Conservation (phyloP, 1,140 invertebrate genomes). For the Hormaphis cornu region DNA sequence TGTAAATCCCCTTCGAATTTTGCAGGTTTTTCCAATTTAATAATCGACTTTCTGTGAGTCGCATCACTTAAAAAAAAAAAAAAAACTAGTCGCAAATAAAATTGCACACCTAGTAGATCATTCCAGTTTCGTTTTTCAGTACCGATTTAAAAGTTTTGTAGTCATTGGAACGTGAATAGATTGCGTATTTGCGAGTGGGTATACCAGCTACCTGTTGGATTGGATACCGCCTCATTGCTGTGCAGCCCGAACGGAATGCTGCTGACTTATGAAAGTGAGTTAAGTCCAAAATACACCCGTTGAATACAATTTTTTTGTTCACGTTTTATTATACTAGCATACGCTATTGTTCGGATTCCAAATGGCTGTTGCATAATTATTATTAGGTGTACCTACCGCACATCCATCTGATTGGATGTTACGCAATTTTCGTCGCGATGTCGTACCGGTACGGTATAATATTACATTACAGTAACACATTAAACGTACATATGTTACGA, state of each 20-base stretch:
- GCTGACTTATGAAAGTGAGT: conserved; percentile 8
- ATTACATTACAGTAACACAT: no score
- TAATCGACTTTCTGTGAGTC: no score
- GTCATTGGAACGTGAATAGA: not conserved
- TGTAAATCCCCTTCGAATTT: no score
- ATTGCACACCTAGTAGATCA: no score
- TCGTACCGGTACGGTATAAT: no score
- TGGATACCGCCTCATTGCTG: not conserved
- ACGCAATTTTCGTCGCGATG: not conserved
- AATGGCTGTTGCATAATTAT: conserved; percentile 5
- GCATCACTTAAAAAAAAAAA: no score
- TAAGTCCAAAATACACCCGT: not conserved
- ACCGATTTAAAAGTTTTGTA: no score
- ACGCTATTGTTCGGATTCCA: not conserved
- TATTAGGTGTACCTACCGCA: not conserved
- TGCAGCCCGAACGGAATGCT: not conserved
- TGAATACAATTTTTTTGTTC: not conserved
- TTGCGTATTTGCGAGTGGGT: not conserved
- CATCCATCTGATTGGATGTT: not conserved
- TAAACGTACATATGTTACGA: no score
- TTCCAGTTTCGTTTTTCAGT: no score
- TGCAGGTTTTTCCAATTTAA: no score
- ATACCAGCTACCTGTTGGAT: not conserved
- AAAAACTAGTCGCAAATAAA: no score
- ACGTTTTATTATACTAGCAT: not conserved